Conservation (phyloP, 2,113 vertebrate genomes). For the Halcyon senegalensis region DNA sequence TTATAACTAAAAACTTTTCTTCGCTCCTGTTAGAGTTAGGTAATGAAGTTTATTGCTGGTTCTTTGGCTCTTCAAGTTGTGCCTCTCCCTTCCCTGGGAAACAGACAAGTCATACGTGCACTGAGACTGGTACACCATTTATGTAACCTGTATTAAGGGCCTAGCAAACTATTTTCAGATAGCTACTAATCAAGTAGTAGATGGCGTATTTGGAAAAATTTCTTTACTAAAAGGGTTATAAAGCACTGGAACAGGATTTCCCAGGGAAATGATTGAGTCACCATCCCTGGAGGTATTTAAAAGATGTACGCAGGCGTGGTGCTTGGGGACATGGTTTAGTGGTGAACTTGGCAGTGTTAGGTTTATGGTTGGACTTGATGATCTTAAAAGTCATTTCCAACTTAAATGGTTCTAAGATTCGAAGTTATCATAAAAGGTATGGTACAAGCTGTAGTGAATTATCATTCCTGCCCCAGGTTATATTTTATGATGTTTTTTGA, state of each 20-base stretch:
- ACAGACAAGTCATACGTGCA: too few species aligned
- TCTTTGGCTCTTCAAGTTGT: background rate
- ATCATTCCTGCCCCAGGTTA: background rate
- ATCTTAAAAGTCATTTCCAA: background rate
- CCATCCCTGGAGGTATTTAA: background rate
- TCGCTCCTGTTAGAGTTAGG: background rate
- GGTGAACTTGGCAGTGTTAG: background rate
- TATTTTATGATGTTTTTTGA: background rate
- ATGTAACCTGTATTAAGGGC: background rate
- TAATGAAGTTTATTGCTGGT: background rate
- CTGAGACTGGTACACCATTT: background rate
- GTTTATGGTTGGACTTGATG: fast-evolving
- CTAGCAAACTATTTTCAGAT: background rate
- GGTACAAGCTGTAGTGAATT: background rate
- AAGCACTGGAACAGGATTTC: background rate
- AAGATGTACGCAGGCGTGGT: fast-evolving
- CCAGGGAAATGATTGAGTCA: background rate
- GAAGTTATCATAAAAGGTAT: background rate
- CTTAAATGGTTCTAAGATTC: background rate
- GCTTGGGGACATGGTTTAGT: background rate
- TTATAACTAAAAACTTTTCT: background rate
- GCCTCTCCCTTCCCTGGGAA: background rate
- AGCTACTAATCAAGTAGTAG: background rate
- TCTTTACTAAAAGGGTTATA: background rate
- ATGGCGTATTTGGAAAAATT: background rate